Evolutionary conservation across 2,113 vertebrate genomes (phyloP).

Genomic region (Solea solea): DNA sequence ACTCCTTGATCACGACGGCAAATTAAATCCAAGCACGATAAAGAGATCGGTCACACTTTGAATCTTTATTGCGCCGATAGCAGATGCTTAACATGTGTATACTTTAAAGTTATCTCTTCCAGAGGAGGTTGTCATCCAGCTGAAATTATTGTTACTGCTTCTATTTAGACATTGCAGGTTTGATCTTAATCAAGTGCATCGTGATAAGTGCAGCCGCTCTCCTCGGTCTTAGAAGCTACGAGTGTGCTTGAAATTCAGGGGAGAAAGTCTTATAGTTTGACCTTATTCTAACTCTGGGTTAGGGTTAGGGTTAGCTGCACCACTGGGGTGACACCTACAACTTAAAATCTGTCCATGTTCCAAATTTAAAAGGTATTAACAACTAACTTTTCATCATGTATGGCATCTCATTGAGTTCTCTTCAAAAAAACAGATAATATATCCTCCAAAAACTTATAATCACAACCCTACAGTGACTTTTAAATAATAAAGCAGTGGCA

Average conservation of each 20-base stretch:
- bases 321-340: too few species aligned
- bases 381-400: too few species aligned
- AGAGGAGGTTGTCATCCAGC: slow-evolving; percentile 16
- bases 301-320: too few species aligned
- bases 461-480: too few species aligned
- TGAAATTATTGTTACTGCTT: slow-evolving; percentile 5
- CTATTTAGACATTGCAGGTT: neutral
- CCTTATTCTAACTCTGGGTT: too few species aligned
- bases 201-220: neutral
- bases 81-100: slow-evolving; percentile 34
- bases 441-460: too few species aligned
- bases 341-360: too few species aligned
- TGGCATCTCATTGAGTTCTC: too few species aligned
- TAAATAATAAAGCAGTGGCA: too few species aligned
- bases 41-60: slow-evolving; percentile 12
- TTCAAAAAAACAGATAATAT: too few species aligned
- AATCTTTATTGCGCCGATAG: slow-evolving; percentile 22
- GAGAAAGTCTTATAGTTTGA: too few species aligned
- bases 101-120: slow-evolving; percentile 28
- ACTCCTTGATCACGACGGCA: slow-evolving; percentile 12
- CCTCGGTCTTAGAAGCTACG: neutral
- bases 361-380: too few species aligned
- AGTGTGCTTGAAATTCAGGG: neutral
- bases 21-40: slow-evolving; percentile 26
- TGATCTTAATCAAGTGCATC: slow-evolving; percentile 35